Conservation (phyloP, 2,113 vertebrate species). For the Epinephelus moara region DNA sequence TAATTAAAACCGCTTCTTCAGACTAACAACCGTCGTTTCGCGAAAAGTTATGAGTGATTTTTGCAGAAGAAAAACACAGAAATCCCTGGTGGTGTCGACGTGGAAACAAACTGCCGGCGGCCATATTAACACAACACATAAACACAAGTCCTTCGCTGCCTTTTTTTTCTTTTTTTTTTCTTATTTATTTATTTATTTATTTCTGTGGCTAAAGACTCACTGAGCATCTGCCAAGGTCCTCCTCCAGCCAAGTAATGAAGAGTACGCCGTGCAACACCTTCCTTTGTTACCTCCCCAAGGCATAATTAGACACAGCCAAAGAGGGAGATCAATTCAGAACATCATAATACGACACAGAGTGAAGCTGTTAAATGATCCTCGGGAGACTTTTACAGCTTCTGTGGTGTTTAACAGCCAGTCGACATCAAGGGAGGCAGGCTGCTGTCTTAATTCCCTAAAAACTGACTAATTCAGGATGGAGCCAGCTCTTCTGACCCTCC, state of each 20-base stretch:
- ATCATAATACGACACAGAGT: constrained; percentile 63
- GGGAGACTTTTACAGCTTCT: constrained; percentile 28
- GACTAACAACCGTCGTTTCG: background rate
- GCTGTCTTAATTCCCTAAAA: background rate
- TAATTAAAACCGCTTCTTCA: constrained; percentile 18
- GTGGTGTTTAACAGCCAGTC: constrained; percentile 35
- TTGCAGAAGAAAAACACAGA: background rate
- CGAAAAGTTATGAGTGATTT: background rate
- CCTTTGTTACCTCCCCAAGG: constrained; percentile 68
- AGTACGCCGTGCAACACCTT: constrained; percentile 30
- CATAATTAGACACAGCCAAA: constrained; percentile 67
- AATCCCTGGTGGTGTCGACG: background rate
- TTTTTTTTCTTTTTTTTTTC: too few relatives aligned
- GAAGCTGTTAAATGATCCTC: constrained; percentile 67
- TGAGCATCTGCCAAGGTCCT: constrained; percentile 26
- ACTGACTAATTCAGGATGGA: background rate
- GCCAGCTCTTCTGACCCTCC: background rate
- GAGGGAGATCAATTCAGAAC: constrained; percentile 67
- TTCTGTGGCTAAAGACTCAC: background rate
- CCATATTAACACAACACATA: background rate
- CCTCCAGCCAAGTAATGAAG: constrained; percentile 44
- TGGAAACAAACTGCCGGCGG: background rate
- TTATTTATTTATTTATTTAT: background rate
- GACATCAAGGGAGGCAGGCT: background rate
- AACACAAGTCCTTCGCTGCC: background rate